These are phyloP conservation scores for Gerris lacustris DNA, from an alignment of 2,888 invertebrate genomes.

Conservation along the genomic window DNA sequence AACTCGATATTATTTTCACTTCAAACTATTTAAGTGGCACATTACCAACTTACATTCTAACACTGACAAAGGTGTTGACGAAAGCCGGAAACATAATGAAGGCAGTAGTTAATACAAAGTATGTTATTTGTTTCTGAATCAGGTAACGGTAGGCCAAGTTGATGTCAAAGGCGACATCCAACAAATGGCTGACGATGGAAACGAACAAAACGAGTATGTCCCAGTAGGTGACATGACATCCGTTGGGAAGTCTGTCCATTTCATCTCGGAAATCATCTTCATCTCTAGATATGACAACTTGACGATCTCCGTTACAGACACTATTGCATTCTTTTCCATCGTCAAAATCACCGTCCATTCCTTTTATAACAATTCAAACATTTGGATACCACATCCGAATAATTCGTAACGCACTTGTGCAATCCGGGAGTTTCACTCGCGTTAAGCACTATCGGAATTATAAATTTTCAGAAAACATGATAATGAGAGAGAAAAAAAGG, in stretches of 20 bases:
- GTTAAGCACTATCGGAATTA: too few species aligned
- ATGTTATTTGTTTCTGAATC: slow-evolving; percentile 42
- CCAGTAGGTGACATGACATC: slow-evolving; percentile 42
- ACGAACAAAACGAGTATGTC: slow-evolving; percentile 53
- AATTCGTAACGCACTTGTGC: slow-evolving; percentile 18
- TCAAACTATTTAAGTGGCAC: too few species aligned
- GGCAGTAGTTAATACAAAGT: slow-evolving; percentile 55
- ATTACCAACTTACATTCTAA: slow-evolving; percentile 49
- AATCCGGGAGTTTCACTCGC: slow-evolving; percentile 14
- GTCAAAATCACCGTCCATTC: slow-evolving; percentile 9
- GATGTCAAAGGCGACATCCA: slow-evolving; percentile 56
- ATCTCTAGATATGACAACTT: neutral
- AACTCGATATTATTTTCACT: too few species aligned
- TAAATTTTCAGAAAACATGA: too few species aligned
- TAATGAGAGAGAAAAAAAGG: too few species aligned
- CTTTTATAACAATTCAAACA: slow-evolving; percentile 16
- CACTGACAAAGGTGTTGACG: slow-evolving; percentile 59
- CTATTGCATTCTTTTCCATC: slow-evolving; percentile 1
- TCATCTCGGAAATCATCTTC: slow-evolving; percentile 6
- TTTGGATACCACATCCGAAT: slow-evolving; percentile 16
- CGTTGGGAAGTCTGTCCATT: slow-evolving; percentile 7
- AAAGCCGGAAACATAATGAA: slow-evolving; percentile 63
- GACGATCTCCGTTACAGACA: slow-evolving; percentile 8
- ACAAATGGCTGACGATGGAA: slow-evolving; percentile 55
- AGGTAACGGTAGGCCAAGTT: slow-evolving; percentile 56